phyloP scores from a whole-genome alignment of 2,888 invertebrate species.

The Drosophila aldrichi region DNA sequence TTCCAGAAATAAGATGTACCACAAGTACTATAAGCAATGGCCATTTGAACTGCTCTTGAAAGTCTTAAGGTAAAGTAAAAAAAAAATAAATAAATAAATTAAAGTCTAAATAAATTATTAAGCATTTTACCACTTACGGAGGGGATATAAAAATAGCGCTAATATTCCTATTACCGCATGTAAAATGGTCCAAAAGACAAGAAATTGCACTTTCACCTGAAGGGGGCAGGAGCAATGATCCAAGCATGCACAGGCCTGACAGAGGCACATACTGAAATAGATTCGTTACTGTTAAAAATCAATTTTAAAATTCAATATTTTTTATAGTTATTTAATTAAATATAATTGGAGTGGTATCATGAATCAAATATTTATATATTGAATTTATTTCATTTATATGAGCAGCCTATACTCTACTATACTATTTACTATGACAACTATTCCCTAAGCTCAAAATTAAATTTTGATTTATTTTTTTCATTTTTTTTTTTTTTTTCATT shows the following conservation, averaged over 20 bases:
- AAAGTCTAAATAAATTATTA: too few relatives aligned
- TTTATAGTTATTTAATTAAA: not conserved
- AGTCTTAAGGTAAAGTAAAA: not conserved
- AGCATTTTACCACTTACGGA: not conserved
- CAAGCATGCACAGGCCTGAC: not conserved
- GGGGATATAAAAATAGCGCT: not conserved
- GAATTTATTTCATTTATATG: not conserved
- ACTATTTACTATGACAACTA: not conserved
- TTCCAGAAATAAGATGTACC: not conserved
- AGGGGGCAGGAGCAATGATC: slow-evolving; percentile 2
- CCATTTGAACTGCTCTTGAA: not conserved
- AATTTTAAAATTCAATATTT: not conserved
- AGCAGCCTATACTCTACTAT: not conserved
- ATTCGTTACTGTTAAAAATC: not conserved
- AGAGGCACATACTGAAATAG: not conserved
- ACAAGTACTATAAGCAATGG: not conserved
- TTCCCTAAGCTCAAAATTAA: not conserved
- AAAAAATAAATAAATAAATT: not conserved
- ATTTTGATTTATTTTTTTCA: not conserved
- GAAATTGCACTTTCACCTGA: slow-evolving; percentile 3
- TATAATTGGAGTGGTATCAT: too few relatives aligned
- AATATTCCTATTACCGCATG: not conserved
- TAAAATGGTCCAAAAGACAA: slow-evolving; percentile 2
- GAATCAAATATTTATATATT: not conserved
- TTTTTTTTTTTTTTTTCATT: not conserved